Percentiles rank a stretch among this genome's conserved stretches.
Evolutionary conservation across 2,888 invertebrate genomes (phyloP).

Genomic region (Uloborus plumipes): DNA sequence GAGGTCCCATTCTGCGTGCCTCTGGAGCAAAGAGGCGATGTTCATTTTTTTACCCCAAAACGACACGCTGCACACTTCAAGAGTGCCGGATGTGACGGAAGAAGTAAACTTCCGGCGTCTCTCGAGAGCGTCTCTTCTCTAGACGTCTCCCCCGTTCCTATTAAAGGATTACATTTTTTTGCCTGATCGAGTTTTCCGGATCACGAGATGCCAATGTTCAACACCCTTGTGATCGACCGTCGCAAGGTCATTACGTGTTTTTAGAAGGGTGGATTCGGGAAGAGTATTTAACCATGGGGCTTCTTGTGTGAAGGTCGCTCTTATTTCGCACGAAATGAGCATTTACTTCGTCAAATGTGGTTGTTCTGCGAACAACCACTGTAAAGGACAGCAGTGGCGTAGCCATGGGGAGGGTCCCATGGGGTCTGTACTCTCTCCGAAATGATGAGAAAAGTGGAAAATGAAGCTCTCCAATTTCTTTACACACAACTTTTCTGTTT

Average conservation of each 20-base stretch:
- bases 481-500: no score
- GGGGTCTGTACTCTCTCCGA: no score
- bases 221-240: conserved; percentile 15
- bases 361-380: no score
- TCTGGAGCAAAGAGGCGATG: background rate
- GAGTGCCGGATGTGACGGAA: conserved; percentile 43
- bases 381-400: no score
- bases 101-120: conserved; percentile 56
- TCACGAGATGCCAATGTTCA: conserved; percentile 25
- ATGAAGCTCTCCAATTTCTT: no score
- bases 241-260: conserved; percentile 48
- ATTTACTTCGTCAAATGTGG: no score
- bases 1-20: no score
- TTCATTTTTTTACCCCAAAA: conserved; percentile 2
- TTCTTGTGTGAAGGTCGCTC: no score
- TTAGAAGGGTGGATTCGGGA: conserved; percentile 1
- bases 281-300: no score
- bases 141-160: conserved; percentile 15
- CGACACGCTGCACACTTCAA: conserved; percentile 19
- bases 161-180: conserved; percentile 54
- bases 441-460: no score
- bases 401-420: no score
- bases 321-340: no score
- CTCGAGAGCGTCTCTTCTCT: background rate
- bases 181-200: conserved; percentile 58